Evolutionary conservation across 2,113 vertebrate species (phyloP), one percentile per base, ranked within the genome.

Genomic region (Campylomormyrus numenius): DNA sequence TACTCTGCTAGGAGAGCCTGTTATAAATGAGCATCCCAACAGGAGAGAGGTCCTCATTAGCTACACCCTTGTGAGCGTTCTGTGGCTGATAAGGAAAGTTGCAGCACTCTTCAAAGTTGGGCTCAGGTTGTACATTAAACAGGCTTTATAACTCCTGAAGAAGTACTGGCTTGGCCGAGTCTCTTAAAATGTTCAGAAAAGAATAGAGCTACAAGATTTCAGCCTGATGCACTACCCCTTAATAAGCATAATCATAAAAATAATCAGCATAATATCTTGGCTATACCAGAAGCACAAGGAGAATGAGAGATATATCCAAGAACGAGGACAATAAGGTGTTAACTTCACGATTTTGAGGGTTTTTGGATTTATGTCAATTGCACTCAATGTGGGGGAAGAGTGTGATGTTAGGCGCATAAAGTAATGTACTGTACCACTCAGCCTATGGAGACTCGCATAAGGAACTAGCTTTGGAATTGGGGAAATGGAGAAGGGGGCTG

Each of bases 1-100:
- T 89, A 84, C 50, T 48, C 89, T 48, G 52, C 89, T 77, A 85
- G 89, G 80, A 84, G 80, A 27, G n/a, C 80, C 50, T 62, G 80
- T 85, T 89, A 89, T 52, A 56, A 85, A 85, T 85, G 77, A 85
- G 58, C 24, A 39, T 85, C 39, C 19, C 52, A 62, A 58, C 48
- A 89, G 52, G 31, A 46, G 13, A 48, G 80, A 24, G 70, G 3
- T 45, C 5, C 74, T 89, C 45, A 42, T 83, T 53, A 85, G 52
- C 74, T n/a, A 11, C 52, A 48, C 39, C 11, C 50, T 89, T 89
- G 21, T 89, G 52, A 87, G 13, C 13, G 13, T 35, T 35, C n/a
- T 56, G 24, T 15, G 35, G 39, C 77, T 85, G 89, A 80, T 17
- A 56, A 80, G 49, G n/a, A n/a, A 50, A 83, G 62, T 42, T 83